Base-by-base conservation (phyloP, 2,888 invertebrate species). In the Euspilapteryx auroguttella region DNA sequence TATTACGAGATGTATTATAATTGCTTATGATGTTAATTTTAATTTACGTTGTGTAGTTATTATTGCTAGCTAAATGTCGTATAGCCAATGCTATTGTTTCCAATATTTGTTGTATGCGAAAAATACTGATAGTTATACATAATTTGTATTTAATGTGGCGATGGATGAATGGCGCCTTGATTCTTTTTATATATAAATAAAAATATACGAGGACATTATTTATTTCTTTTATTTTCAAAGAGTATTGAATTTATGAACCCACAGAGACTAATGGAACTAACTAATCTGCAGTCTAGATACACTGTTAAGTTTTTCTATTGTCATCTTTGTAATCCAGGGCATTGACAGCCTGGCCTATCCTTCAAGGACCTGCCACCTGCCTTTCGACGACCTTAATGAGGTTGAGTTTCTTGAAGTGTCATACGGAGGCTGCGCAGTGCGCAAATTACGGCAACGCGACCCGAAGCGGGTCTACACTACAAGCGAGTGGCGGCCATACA, bases 1-100 rank as follows among this genome's bases (percentile, higher is more conserved):
- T 59, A 56, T 59, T 49, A 51, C 49, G 49, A 48, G 47, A 58
- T 63, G 64, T 64, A 69, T 61, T 65, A 66, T 34, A 50, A 57
- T 40, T 43, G 45, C 47, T 54, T 61, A n/a, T n/a, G n/a, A 57
- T 49, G 56, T 55, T 58, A 57, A 58, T 54, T 55, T 49, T 62
- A 61, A 56, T 57, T 54, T 55, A 52, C 45, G n/a, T n/a, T n/a
- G n/a, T n/a, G 49, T 65, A 68, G 65, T 49, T 49, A 54, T 59
- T 49, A 62, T 55, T 59, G 64, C 68, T 75, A 75, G 69, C 69
- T 68, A 57, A 69, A 63, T 68, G 56, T 65, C 61, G 51, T 61
- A 55, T 69, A 71, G 71, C 66, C 62, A 66, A 73, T 71, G 71
- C 71, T 73, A 71, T 69, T 68, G 69, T 69, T 61, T 61, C n/a